Evolutionary conservation across 2,113 vertebrate genomes (phyloP), one percentile per base, ranked within the genome.

Genomic region (Syngnathus floridae): DNA sequence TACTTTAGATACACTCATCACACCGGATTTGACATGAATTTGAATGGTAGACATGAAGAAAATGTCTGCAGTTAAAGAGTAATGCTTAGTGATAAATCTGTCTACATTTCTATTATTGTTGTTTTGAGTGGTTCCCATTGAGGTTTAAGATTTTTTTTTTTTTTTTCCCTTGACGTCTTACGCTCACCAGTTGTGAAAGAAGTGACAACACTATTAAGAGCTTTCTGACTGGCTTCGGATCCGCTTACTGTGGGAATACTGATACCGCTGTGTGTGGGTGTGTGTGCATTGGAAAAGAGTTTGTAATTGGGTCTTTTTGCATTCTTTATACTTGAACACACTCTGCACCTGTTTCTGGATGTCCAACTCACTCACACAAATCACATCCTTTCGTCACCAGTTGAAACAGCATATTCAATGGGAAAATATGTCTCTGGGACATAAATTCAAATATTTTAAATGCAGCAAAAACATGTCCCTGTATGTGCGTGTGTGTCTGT

Each of bases 321-420:
- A 87, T 87, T 87, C 78, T 75, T 78, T 55, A 65, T 73, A 73
- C 62, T 81, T 65, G 36, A 73, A 79, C 75, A 65, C 74, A 65
- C 76, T 65, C 71, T 82, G 84, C 86, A 87, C 86, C 86, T 87
- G 86, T 86, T 82, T 67, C 77, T 74, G 78, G 76, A 72, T 43
- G 61, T 86, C 21, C 36, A 26, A 45, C 45, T 35, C 46, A 49
- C 12, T 35, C 66, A 57, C 71, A 78, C 80, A 85, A 66, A 83
- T 80, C 65, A 48, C 62, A 26, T 67, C 54, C 60, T 75, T 69
- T 76, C 75, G 48, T 75, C 72, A 74, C 58, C 69, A 55, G 61
- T n/a, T 35, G 17, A 64, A 66, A 73, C 67, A 70, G 62, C 69
- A 63, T 55, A 56, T 61, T 70, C 61, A 71, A 31, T 75, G 73